Percentiles rank a stretch among this genome's conserved stretches.
Conservation (phyloP, 1,140 invertebrate genomes). For the Rhyacophila brunnea region DNA sequence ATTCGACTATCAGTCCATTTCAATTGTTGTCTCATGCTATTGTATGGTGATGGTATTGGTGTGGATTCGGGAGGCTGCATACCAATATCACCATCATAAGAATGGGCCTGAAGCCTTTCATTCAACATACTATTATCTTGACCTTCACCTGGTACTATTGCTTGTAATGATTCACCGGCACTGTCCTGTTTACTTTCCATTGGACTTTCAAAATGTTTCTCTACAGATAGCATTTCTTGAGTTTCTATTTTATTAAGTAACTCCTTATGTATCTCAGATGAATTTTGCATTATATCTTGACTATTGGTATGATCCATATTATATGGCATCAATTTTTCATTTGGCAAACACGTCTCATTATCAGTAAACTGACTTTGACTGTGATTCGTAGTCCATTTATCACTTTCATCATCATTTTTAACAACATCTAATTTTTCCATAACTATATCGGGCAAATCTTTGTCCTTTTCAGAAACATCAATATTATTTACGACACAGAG, state of each 20-base stretch:
- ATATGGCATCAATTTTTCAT: conserved; percentile 1
- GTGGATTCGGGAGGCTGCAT: conserved; percentile 60
- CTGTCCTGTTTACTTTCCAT: conserved; percentile 3
- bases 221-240: conserved; percentile 4
- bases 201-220: conserved; percentile 10
- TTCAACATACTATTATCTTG: conserved; percentile 10
- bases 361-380: neutral
- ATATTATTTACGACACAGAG: too few relatives aligned
- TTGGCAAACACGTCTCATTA: neutral
- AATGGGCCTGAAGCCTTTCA: conserved; percentile 28
- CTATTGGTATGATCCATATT: neutral
- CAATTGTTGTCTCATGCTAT: conserved; percentile 60
- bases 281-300: neutral
- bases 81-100: conserved; percentile 49
- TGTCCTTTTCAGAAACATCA: too few relatives aligned
- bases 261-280: conserved; percentile 11
- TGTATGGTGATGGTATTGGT: conserved; percentile 65
- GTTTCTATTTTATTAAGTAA: conserved; percentile 5
- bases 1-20: conserved; percentile 74
- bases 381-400: too few relatives aligned
- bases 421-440: neutral
- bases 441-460: too few relatives aligned
- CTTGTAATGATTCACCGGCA: conserved; percentile 1
- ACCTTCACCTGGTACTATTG: neutral
- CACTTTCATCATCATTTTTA: too few relatives aligned